phyloP scores from a whole-genome alignment of 2,888 invertebrate species.

The Drosophila infuscata region DNA sequence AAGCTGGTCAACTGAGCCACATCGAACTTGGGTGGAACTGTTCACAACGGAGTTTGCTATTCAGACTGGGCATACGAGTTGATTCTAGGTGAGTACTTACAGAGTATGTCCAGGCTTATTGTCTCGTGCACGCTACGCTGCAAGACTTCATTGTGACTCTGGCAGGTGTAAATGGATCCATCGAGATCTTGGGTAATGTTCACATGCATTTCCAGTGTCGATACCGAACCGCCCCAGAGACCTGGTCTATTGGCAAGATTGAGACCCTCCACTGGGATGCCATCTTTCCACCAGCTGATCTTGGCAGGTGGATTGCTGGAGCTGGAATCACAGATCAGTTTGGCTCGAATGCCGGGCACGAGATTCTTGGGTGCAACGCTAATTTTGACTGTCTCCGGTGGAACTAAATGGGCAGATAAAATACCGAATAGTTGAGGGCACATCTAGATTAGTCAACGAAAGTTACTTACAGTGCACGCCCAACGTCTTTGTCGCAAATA shows the following conservation, averaged over 20 bases:
- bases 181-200: conserved; percentile 84
- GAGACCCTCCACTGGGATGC: conserved; percentile 83
- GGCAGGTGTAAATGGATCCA: conserved; percentile 83
- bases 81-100: conserved; percentile 61
- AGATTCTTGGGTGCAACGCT: conserved; percentile 81
- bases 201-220: conserved; percentile 81
- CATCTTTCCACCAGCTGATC: conserved; percentile 84
- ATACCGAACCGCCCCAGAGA: conserved; percentile 83
- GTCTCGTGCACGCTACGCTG: conserved; percentile 83
- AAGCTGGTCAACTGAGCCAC: conserved; percentile 74
- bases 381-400: conserved; percentile 83
- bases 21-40: conserved; percentile 83
- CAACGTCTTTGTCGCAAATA: conserved; percentile 81
- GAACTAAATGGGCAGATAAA: conserved; percentile 61
- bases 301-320: conserved; percentile 83
- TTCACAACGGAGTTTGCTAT: not conserved
- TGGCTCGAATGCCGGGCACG: conserved; percentile 81
- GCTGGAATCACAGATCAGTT: conserved; percentile 83
- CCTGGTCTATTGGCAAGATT: conserved; percentile 82
- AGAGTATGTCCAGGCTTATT: conserved; percentile 82
- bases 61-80: not conserved
- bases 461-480: conserved; percentile 82
- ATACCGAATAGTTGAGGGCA: not conserved
- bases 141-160: conserved; percentile 83
- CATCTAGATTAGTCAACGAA: not conserved